Base-by-base conservation (phyloP, 2,888 invertebrate species). In the Pediacus dermestoides region DNA sequence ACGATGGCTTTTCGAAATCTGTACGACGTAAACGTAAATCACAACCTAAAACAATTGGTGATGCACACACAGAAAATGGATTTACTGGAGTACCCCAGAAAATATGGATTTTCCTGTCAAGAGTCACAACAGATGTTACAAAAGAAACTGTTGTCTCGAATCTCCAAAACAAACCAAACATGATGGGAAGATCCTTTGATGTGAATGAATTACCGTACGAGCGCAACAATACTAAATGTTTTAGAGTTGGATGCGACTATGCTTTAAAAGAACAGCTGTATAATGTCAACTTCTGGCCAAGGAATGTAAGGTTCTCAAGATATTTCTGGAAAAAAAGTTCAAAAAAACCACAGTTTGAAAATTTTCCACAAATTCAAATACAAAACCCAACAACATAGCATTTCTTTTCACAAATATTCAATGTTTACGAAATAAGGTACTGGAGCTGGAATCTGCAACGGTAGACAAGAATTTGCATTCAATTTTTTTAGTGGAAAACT, bases 281-380 rank as follows among this genome's bases (percentile, higher is more conserved):
- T 13, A 11, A 4, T 22, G 30, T 6, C 9, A 13, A 1, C 13
- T 36, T 36, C 14, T 36, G 36, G 23, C 23, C 15, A 7, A 11
- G 45, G 40, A 50, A 48, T 42, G 44, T 40, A 4, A 7, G 26
- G 4, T 26, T 26, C 10, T 26, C 26, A 9, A 26, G 26, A 9
- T 26, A 26, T 26, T 26, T 26, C 10, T 26, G n/a, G n/a, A n/a
- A n/a, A n/a, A n/a, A n/a, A n/a, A n/a, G n/a, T n/a, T n/a, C n/a
- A n/a, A n/a, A n/a, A n/a, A n/a, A n/a, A n/a, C n/a, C n/a, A n/a
- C n/a, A n/a, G n/a, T n/a, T n/a, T n/a, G n/a, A n/a, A n/a, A n/a
- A n/a, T n/a, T n/a, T n/a, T n/a, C n/a, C n/a, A n/a, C n/a, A n/a
- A n/a, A n/a, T n/a, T n/a, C n/a, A n/a, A n/a, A n/a, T n/a, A n/a